Base-by-base conservation (phyloP, 2,113 vertebrate species). In the Plecturocebus donacophilus region DNA sequence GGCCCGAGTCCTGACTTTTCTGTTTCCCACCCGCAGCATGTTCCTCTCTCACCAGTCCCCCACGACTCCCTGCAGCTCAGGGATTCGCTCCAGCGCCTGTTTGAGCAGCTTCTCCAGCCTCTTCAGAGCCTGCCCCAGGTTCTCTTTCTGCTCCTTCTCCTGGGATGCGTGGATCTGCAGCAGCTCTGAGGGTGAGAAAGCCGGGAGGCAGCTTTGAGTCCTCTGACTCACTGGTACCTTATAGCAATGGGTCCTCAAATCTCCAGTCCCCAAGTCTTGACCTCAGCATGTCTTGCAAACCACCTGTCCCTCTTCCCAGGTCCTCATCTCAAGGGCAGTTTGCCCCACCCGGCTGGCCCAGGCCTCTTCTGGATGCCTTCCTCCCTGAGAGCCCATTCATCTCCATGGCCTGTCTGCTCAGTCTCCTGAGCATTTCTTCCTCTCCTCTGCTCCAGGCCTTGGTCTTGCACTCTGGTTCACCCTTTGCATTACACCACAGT, bases 41-140 rank as follows among this genome's bases (percentile, higher is more conserved):
- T 4, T 3, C 58, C 45, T 54, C 4, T 64, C 98, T 97, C 79
- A 98, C 98, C 98, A 98, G 95, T 98, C 98, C 38, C 30, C 88
- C 12, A 97, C 68, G 0, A 23, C 25, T 0, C 42, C 47, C 94
- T 97, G 94, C 13, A 98, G 85, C 54, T 87, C 21, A 0, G 98
- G 98, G 94, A 97, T 76, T 8, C 82, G 85, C 23, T 95, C 92
- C 92, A 98, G 85, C 0, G 92, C 95, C 95, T 93, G 95, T 23
- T 80, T 82, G 81, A 98, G 77, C 47, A 97, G 71, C 47, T 79
- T 88, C 77, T 91, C 90, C 76, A 98, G 80, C 68, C 32, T 86
- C 77, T n/a, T 95, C 85, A 98, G 96, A 30, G 94, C 61, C 47
- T 92, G 90, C 19, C 96, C 96, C 82, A 97, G 30, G 3, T 7